Base-by-base conservation (phyloP, 1,140 invertebrate species). In the Bombus waltoni region DNA sequence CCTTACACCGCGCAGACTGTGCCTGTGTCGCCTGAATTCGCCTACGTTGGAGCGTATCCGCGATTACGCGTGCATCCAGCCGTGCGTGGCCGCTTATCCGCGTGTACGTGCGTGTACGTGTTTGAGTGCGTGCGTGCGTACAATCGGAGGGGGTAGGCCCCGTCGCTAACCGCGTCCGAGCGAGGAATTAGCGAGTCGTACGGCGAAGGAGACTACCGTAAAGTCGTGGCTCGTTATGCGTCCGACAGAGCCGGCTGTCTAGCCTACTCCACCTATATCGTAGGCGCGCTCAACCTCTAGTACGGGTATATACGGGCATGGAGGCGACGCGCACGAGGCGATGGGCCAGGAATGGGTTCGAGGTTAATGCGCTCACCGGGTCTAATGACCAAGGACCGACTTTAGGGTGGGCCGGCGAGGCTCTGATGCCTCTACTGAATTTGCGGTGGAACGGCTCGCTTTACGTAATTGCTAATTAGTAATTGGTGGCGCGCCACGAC, bases 171-270 rank as follows among this genome's bases (percentile, higher is more conserved):
- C 78, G 88, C 88, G 78, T 83, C 77, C 81, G 80, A 85, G 72
- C 86, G 75, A 85, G 79, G 83, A 90, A 90, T 90, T 90, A 90
- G 89, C 89, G 88, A 83, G 82, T 81, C 85, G 78, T 75, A 80
- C 57, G 65, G 81, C 87, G 88, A 87, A 81, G 71, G 83, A 85
- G 88, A 76, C 87, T 76, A 76, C 77, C 73, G 59, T 88, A 72
- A 80, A 85, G 83, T 77, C 83, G 83, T 80, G 76, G 83, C 83
- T 85, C 83, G 76, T 80, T 85, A 85, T 47, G 83, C 76, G 82
- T 79, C 66, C 47, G 44, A 78, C 82, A 53, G 82, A 84, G 65
- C 38, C 66, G 66, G 28, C 59, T 62, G 59, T 68, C 53, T 53
- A 70, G 62, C 74, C 38, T 35, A 32, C 68, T 79, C 86, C 65